These are phyloP conservation scores for Cryptocheilus praepositus DNA, from an alignment of 2,888 invertebrate genomes.

Conservation along the genomic window DNA sequence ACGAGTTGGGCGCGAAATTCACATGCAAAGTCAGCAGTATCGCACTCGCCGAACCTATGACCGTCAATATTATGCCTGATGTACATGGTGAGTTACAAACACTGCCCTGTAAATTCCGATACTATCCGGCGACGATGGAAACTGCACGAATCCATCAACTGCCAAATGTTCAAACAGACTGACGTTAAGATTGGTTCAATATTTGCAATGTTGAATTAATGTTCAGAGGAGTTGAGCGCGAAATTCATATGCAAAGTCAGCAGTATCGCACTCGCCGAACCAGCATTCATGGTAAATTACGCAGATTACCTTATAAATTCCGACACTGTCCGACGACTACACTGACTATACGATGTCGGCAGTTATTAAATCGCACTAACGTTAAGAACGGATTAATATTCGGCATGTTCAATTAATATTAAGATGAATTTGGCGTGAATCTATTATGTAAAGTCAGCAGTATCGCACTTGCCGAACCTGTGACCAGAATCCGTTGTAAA, in stretches of 20 bases:
- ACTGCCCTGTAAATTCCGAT: no score
- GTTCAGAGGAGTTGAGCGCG: conserved; percentile 84
- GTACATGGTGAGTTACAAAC: conserved; percentile 81
- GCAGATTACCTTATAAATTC: no score
- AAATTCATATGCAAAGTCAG: conserved; percentile 84
- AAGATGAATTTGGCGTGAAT: conserved; percentile 83
- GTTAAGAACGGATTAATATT: no score
- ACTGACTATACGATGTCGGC: no score
- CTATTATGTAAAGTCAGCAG: conserved; percentile 85
- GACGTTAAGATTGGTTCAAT: no score
- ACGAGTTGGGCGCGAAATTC: conserved; percentile 83
- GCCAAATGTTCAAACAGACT: no score
- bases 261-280: conserved; percentile 81
- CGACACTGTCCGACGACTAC: no score
- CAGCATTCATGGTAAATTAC: conserved; percentile 85
- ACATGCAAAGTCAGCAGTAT: conserved; percentile 84
- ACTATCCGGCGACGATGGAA: no score
- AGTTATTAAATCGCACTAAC: no score
- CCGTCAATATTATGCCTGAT: conserved; percentile 80
- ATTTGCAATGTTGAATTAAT: no score
- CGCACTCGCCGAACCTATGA: conserved; percentile 80
- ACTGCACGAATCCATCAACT: no score
- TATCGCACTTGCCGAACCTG: conserved; percentile 80
- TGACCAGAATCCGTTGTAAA: conserved; percentile 83
- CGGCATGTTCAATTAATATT: no score